Conservation (phyloP, 2,113 vertebrate species). For the Balaeniceps rex region DNA sequence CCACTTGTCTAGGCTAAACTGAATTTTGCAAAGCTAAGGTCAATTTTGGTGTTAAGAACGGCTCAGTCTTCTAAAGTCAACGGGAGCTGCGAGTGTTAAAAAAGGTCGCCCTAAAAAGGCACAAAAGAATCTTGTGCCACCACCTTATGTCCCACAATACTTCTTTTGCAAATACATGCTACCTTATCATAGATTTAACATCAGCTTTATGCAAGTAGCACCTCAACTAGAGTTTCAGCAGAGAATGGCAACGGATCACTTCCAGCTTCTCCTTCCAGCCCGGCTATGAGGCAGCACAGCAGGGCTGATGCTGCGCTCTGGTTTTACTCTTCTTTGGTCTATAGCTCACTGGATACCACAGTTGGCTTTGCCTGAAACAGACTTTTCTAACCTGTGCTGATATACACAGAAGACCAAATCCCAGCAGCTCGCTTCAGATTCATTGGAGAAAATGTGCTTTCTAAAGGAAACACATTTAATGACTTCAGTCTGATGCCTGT, state of each 20-base stretch:
- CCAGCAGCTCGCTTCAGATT: neutral
- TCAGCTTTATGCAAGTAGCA: neutral
- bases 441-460: neutral
- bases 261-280: neutral
- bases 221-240: neutral
- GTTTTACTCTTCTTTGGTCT: neutral
- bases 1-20: neutral
- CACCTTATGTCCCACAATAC: neutral
- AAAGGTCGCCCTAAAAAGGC: neutral
- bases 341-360: neutral
- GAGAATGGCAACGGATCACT: neutral
- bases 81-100: accelerated
- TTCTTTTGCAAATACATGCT: neutral
- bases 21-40: neutral
- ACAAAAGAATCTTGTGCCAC: neutral
- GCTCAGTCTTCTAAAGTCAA: neutral
- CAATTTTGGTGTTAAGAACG: neutral
- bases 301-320: neutral
- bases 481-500: neutral
- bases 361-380: neutral
- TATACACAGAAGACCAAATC: neutral
- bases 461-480: neutral
- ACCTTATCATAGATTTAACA: neutral
- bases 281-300: neutral
- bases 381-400: neutral